phyloP scores from a whole-genome alignment of 2,797 vertebrate genomes.

The Neomorphus geoffroyi region DNA sequence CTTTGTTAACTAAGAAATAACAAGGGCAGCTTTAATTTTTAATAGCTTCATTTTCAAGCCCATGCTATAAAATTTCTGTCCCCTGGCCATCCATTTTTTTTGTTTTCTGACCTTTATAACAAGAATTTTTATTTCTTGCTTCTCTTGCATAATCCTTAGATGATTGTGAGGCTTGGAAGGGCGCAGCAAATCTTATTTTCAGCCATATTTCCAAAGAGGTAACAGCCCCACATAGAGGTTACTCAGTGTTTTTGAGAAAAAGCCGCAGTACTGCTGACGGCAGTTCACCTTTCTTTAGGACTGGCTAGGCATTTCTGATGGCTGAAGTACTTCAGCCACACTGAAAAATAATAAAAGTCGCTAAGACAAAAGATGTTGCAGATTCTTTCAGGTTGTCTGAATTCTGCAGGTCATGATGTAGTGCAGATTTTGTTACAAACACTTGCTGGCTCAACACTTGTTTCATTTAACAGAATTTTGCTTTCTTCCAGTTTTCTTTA shows the following conservation, averaged over 20 bases:
- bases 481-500: neutral
- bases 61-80: neutral
- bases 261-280: neutral
- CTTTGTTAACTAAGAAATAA: neutral
- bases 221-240: neutral
- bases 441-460: neutral
- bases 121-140: neutral
- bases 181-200: neutral
- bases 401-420: neutral
- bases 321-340: neutral
- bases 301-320: neutral
- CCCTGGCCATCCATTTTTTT: neutral
- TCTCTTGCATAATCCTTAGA: neutral
- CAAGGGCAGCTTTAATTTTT: neutral
- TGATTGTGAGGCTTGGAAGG: neutral
- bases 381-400: neutral
- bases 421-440: neutral
- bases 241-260: neutral
- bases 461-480: neutral
- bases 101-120: neutral
- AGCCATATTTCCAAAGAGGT: neutral
- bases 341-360: neutral
- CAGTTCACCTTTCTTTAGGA: neutral
- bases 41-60: neutral
- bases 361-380: neutral